phyloP scores from a whole-genome alignment of 1,140 invertebrate species.

The Drosophila subobscura region DNA sequence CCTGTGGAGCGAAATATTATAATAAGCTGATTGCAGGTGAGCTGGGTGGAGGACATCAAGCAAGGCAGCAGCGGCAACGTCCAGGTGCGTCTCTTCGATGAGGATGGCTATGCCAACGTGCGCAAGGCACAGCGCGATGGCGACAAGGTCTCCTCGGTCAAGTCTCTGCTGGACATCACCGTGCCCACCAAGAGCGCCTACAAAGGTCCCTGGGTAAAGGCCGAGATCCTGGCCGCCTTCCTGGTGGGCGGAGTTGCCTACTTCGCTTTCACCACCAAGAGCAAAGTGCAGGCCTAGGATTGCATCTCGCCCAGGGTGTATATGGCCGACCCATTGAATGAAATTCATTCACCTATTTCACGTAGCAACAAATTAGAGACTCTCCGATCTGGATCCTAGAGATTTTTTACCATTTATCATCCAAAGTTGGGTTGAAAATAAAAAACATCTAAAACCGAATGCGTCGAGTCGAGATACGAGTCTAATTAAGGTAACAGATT shows the following conservation, averaged over 20 bases:
- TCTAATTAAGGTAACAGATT: no score
- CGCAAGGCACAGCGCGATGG: slow-evolving; percentile 89
- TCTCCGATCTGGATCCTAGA: slow-evolving; percentile 15
- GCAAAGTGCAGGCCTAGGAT: slow-evolving; percentile 86
- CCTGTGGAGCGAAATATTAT: not conserved
- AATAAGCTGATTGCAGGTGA: slow-evolving; percentile 87
- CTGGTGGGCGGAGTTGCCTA: slow-evolving; percentile 92
- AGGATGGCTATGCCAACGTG: slow-evolving; percentile 94
- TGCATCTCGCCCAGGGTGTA: slow-evolving; percentile 6
- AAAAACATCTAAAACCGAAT: no score
- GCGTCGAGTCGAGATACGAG: no score
- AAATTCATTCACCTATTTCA: slow-evolving; percentile 79
- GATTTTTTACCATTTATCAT: slow-evolving; percentile 33
- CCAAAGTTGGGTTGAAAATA: slow-evolving; percentile 1
- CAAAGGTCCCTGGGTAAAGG: slow-evolving; percentile 95
- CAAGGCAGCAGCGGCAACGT: slow-evolving; percentile 91
- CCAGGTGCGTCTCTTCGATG: slow-evolving; percentile 92
- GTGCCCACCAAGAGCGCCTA: slow-evolving; percentile 94
- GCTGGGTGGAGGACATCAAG: slow-evolving; percentile 94
- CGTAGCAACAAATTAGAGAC: slow-evolving; percentile 56
- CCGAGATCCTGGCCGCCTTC: slow-evolving; percentile 93
- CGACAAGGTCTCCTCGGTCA: slow-evolving; percentile 87
- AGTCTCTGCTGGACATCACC: slow-evolving; percentile 90
- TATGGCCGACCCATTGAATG: slow-evolving; percentile 65
- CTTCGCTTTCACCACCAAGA: slow-evolving; percentile 92